Percentiles rank a stretch among this genome's conserved stretches.
Conservation (phyloP, 2,113 vertebrate species). For the Antidorcas marsupialis region DNA sequence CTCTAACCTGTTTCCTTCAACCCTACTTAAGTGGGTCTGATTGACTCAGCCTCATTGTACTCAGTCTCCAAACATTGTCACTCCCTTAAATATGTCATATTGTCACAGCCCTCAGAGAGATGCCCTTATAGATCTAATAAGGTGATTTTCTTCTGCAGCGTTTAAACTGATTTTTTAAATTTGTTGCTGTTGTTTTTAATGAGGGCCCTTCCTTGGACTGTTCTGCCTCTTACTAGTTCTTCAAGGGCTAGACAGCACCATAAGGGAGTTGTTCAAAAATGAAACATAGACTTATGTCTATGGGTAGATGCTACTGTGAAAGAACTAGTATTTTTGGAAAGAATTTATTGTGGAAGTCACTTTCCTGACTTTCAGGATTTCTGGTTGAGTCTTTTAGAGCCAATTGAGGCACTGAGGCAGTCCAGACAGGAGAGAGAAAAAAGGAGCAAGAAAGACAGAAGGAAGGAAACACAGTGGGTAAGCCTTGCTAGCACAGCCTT, state of each 20-base stretch:
- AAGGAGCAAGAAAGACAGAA: not conserved
- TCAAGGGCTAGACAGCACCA: not conserved
- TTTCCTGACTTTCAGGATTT: slow-evolving; percentile 1
- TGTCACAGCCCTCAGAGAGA: not conserved
- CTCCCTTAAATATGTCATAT: not conserved
- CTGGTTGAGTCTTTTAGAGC: not conserved
- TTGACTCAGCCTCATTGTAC: not conserved
- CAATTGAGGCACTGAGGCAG: not conserved
- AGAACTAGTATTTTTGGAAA: not conserved
- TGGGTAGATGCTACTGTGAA: not conserved
- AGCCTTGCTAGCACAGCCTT: not conserved
- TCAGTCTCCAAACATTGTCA: not conserved
- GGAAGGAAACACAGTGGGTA: not conserved
- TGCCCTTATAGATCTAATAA: not conserved
- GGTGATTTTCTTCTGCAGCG: not conserved
- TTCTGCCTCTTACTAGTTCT: not conserved
- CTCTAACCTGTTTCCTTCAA: not conserved
- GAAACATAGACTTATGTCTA: not conserved
- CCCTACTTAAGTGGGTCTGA: not conserved
- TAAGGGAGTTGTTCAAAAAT: not conserved
- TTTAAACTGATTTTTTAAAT: not conserved
- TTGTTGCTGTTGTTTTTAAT: not conserved
- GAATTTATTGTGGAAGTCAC: not conserved
- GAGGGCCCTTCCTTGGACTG: not conserved
- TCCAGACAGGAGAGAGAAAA: not conserved